phyloP scores from a whole-genome alignment of 2,888 invertebrate genomes.

The Cylindroiulus punctatus region DNA sequence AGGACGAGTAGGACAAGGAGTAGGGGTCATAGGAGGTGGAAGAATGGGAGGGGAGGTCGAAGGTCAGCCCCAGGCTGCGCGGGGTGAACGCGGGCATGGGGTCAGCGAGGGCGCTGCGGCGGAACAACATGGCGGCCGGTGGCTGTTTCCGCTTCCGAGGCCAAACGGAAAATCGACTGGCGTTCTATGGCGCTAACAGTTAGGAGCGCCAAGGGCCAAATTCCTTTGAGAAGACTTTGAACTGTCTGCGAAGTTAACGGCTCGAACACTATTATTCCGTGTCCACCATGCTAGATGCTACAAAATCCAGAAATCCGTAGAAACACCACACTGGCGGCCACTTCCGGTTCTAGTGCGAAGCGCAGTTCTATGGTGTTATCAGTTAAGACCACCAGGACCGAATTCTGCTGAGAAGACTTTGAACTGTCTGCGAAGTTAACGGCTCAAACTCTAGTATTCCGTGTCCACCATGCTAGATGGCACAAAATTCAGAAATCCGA shows the following conservation, averaged over 20 bases:
- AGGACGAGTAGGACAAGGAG: neutral
- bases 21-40: constrained; percentile 11
- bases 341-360: neutral
- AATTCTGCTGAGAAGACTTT: neutral
- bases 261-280: neutral
- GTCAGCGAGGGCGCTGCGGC: neutral
- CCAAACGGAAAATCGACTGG: neutral
- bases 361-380: neutral
- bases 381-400: neutral
- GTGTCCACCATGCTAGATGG: neutral
- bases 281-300: neutral
- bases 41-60: constrained; percentile 24
- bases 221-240: neutral
- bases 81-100: constrained; percentile 36
- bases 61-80: constrained; percentile 45
- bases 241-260: too few species aligned
- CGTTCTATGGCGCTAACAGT: neutral
- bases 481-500: too few species aligned
- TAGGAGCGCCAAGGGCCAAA: neutral
- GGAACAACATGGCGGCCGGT: constrained; percentile 39
- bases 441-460: too few species aligned
- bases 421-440: too few species aligned
- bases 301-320: too few species aligned
- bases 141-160: neutral
- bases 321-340: neutral